Conservation (phyloP, 2,888 invertebrate species). For the Amphimallon solstitiale region DNA sequence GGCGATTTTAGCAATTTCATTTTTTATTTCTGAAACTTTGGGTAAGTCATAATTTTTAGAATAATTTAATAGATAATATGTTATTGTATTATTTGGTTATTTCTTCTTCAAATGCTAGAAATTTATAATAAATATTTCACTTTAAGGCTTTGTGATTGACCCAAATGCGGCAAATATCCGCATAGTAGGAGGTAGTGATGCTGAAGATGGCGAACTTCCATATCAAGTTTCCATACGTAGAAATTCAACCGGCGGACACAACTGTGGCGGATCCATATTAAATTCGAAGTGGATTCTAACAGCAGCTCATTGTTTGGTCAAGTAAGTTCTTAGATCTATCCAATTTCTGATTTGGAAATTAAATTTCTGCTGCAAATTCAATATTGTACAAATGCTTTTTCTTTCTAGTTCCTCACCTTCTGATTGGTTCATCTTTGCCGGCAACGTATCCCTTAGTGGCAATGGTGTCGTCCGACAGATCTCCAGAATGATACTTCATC, state of each 20-base stretch:
- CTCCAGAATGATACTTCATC: constrained; percentile 9
- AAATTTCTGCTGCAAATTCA: no score
- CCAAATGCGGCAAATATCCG: neutral
- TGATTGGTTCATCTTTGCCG: neutral
- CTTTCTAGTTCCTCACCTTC: neutral
- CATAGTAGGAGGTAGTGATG: constrained; percentile 1
- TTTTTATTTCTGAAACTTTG: no score
- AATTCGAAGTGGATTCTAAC: constrained; percentile 21
- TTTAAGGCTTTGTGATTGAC: no score
- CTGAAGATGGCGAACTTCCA: constrained; percentile 14
- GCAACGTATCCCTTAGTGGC: neutral
- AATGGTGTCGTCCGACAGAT: neutral
- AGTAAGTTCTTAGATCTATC: neutral
- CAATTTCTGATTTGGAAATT: no score
- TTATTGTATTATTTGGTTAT: no score
- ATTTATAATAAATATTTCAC: no score
- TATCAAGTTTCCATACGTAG: constrained; percentile 17
- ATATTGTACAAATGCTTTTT: no score
- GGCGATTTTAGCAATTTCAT: no score
- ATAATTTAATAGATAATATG: no score
- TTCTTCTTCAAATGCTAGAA: no score
- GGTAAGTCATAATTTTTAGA: no score
- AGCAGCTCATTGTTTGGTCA: constrained; percentile 11
- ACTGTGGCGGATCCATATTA: constrained; percentile 24
- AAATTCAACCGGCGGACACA: neutral